phyloP scores from a whole-genome alignment of 2,888 invertebrate genomes.

The Agrochola lota region DNA sequence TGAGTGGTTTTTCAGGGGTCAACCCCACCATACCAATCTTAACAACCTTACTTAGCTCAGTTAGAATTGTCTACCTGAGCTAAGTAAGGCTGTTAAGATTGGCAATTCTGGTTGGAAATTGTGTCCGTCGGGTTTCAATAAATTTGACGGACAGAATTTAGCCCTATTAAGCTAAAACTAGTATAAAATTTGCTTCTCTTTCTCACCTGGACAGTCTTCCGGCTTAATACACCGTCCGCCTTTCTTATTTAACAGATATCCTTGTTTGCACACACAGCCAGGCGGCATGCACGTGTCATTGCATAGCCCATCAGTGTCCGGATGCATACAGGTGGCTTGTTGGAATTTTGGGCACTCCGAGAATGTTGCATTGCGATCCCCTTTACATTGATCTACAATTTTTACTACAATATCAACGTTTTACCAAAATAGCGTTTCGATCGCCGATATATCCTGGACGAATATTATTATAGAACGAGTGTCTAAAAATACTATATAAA shows the following conservation, averaged over 20 bases:
- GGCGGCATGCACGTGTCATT: background rate
- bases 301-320: background rate
- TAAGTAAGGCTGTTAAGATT: too few species aligned
- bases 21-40: too few species aligned
- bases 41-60: too few species aligned
- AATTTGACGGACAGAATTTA: too few species aligned
- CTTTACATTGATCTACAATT: constrained; percentile 27
- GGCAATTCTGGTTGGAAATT: too few species aligned
- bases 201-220: constrained; percentile 39
- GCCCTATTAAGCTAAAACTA: too few species aligned
- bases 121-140: too few species aligned
- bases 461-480: background rate
- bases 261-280: background rate
- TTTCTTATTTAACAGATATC: background rate
- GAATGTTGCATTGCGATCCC: constrained; percentile 32
- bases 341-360: background rate
- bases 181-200: too few species aligned
- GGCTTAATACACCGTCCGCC: constrained; percentile 24
- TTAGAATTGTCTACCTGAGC: too few species aligned
- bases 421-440: background rate
- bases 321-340: constrained; percentile 15
- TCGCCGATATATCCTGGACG: background rate
- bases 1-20: too few species aligned
- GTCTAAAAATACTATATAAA: background rate
- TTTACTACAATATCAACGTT: background rate